Base-by-base conservation (phyloP, 2,888 invertebrate species). In the Lithophane semibrunnea region DNA sequence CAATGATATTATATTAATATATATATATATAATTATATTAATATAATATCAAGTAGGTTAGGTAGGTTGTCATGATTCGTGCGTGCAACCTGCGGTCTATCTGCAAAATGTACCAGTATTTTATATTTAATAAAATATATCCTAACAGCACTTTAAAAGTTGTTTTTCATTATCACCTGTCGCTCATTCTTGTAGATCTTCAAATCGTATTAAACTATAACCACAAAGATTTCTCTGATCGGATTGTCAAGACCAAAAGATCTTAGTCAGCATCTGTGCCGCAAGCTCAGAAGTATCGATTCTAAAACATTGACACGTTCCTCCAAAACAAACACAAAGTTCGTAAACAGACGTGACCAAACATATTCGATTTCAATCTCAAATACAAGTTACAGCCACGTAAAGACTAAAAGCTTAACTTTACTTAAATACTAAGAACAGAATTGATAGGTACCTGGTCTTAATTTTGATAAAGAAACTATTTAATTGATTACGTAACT, bases 321-420 rank as follows among this genome's bases (percentile, higher is more conserved):
- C 24, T 44, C 67, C 64, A 64, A 58, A 75, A 65, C 75, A 49
- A 73, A 75, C 61, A 75, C 54, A 82, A 85, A 71, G 71, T 87
- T 68, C 2, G 73, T 68, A 64, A 72, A 63, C 80, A 66, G 56
- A 81, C 77, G 71, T 69, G 84, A 72, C 77, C 81, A 87, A 87
- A 85, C 72, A 75, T 85, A 73, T 85, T 85, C 75, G 77, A 77
- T 75, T 87, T 87, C 85, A 74, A 84, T 87, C 63, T 67, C 73
- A 74, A 87, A 85, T 68, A 80, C 70, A 66, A 73, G 68, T 72
- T 69, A 60, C 71, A 63, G 42, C 67, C 65, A 73, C 66, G 65
- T 64, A 2, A 29, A 49, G 29, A n/a, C 42, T 56, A 4, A 29
- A 47, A 65, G 29, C n/a, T 60, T 49, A 65, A 56, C 44, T 65